These are phyloP conservation scores for Thereva unica DNA, from an alignment of 2,888 invertebrate genomes.

Conservation along the genomic window DNA sequence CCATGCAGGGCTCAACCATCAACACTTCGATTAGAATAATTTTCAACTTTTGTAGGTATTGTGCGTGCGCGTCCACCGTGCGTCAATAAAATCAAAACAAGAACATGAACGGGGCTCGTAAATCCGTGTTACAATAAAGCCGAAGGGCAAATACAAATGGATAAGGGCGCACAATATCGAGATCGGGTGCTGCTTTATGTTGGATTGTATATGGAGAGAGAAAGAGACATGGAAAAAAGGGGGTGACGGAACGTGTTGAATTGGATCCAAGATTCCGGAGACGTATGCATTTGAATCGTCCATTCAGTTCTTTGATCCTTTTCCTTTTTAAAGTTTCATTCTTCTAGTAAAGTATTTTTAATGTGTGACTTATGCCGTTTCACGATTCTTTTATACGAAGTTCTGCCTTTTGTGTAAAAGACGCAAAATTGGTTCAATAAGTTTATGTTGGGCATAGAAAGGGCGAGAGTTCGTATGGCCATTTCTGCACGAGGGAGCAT, in stretches of 20 bases:
- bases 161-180: slow-evolving; percentile 11
- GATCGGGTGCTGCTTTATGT: background rate
- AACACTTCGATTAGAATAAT: slow-evolving; percentile 33
- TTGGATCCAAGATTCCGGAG: slow-evolving; percentile 21
- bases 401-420: no score
- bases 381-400: slow-evolving; percentile 1
- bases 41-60: slow-evolving; percentile 34
- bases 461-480: no score
- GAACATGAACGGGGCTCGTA: slow-evolving; percentile 23
- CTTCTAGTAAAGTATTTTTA: slow-evolving; percentile 6
- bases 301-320: slow-evolving; percentile 26
- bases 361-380: slow-evolving; percentile 19
- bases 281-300: slow-evolving; percentile 15
- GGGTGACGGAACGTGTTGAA: slow-evolving; percentile 27
- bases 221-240: slow-evolving; percentile 7
- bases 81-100: slow-evolving; percentile 40
- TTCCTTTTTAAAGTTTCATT: slow-evolving; percentile 18
- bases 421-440: no score
- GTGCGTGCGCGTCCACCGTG: slow-evolving; percentile 38
- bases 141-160: slow-evolving; percentile 26
- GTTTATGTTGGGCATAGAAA: no score
- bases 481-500: no score
- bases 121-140: slow-evolving; percentile 34
- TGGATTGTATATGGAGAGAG: background rate
- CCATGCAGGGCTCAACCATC: slow-evolving; percentile 1